Conservation (phyloP, 2,113 vertebrate genomes). For the Larimichthys crocea region DNA sequence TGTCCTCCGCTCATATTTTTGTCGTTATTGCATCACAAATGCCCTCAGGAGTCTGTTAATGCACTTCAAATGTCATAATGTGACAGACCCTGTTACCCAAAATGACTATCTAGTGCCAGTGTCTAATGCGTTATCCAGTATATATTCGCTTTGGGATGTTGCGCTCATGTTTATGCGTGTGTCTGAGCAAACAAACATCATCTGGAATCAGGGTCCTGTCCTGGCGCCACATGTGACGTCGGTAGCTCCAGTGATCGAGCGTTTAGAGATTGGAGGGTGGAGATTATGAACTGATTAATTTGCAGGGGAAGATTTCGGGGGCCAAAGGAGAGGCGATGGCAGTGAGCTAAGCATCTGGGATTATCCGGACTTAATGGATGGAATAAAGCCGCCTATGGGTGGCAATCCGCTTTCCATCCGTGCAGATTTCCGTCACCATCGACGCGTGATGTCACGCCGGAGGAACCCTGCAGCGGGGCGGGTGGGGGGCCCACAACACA, state of each 20-base stretch:
- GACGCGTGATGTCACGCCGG: constrained; percentile 52
- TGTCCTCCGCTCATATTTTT: constrained; percentile 34
- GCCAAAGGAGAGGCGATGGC: constrained; percentile 64
- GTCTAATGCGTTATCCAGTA: constrained; percentile 46
- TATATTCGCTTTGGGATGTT: constrained; percentile 25
- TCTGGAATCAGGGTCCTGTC: constrained; percentile 5
- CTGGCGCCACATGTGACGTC: constrained; percentile 16
- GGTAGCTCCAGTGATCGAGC: constrained; percentile 19
- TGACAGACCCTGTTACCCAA: constrained; percentile 47
- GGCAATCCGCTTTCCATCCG: constrained; percentile 70
- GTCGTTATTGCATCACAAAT: constrained; percentile 33
- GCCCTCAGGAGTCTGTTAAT: constrained; percentile 61
- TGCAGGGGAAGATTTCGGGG: constrained; percentile 63
- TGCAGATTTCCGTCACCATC: constrained; percentile 69
- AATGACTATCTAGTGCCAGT: constrained; percentile 40
- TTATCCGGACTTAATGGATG: constrained; percentile 76
- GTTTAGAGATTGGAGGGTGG: constrained; percentile 38
- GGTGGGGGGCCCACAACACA: too few relatives aligned
- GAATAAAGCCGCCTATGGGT: constrained; percentile 70
- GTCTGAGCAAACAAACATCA: constrained; percentile 48
- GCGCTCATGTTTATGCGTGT: constrained; percentile 29
- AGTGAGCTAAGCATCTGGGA: constrained; percentile 71
- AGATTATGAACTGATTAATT: constrained; percentile 77
- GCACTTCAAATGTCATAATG: constrained; percentile 61
- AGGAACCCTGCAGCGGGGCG: constrained; percentile 2